Base-by-base conservation (phyloP, 2,888 invertebrate genomes). In the Drosophila yooni region DNA sequence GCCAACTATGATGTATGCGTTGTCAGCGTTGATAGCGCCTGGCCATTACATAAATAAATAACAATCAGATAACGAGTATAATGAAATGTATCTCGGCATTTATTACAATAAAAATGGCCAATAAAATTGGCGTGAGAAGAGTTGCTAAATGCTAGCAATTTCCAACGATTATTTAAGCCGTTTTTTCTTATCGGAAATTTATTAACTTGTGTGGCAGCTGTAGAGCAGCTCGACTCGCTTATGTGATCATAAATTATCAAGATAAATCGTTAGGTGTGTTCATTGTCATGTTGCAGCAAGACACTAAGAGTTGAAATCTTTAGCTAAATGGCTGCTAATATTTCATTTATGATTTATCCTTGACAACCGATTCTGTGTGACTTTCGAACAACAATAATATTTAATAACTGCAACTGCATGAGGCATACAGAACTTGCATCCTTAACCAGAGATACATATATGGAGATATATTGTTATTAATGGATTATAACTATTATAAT, bases 1-100 rank as follows among this genome's bases (percentile, higher is more conserved):
- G 40, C 21, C 79, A 60, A 70, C 33, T 11, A 58, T 73, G 73
- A 74, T 74, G 74, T 63, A 70, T 75, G 58, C 43, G 63, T 68
- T 73, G 61, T 15, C 34, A 59, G 46, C 61, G 1, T 21, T 21
- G 70, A 76, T 65, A 70, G 40, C 56, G 48, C 50, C 15, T 40
- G 51, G 43, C 53, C 75, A 62, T 57, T 62, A 66, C 40, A 68
- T 13, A 63, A 62, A 74, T 66, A 70, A 70, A 79, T 60, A 76
- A 51, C 76, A 79, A 77, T 79, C 76, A 51, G 76, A 79, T 79
- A 77, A 60, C 52, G 13, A 75, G 43, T 33, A 64, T 75, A 79
- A 56, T 65, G 61, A 69, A 62, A 50, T 60, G 43, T 51, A 67
- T 76, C 63, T 18, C 13, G 46, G 34, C 68, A 48, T 79, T 74